phyloP scores from a whole-genome alignment of 2,113 vertebrate genomes.

The Festucalex cinctus region DNA sequence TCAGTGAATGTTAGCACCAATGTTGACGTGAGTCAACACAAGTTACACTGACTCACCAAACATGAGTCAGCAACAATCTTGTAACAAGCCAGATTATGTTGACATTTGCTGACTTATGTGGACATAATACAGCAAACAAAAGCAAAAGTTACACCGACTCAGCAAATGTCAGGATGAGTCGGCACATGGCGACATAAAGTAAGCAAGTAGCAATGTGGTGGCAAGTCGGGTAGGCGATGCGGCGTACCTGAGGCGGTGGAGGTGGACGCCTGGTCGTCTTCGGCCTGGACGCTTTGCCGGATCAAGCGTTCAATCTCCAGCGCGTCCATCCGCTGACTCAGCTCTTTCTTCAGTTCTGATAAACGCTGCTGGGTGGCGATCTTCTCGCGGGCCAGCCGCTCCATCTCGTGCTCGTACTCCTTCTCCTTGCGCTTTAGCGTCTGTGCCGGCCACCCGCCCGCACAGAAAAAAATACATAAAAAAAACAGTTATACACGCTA shows the following conservation, averaged over 20 bases:
- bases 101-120: not conserved
- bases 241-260: constrained; percentile 90
- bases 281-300: constrained; percentile 88
- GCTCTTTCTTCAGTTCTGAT: constrained; percentile 87
- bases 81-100: too few species aligned
- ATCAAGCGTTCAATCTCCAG: constrained; percentile 86
- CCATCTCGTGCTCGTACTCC: constrained; percentile 97
- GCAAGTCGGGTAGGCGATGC: not conserved
- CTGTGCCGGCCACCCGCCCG: constrained; percentile 49
- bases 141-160: not conserved
- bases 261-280: constrained; percentile 98
- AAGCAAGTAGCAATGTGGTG: too few species aligned
- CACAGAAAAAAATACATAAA: too few species aligned
- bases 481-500: too few species aligned
- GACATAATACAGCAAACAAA: not conserved
- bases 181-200: too few species aligned
- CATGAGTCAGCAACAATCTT: too few species aligned
- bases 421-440: constrained; percentile 97
- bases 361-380: constrained; percentile 93
- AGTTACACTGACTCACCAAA: too few species aligned
- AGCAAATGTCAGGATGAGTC: too few species aligned
- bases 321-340: constrained; percentile 89
- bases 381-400: constrained; percentile 91
- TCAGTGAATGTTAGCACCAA: too few species aligned
- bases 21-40: not conserved